Evolutionary conservation across 2,113 vertebrate species (phyloP).

Genomic region (Gulo gulo): DNA sequence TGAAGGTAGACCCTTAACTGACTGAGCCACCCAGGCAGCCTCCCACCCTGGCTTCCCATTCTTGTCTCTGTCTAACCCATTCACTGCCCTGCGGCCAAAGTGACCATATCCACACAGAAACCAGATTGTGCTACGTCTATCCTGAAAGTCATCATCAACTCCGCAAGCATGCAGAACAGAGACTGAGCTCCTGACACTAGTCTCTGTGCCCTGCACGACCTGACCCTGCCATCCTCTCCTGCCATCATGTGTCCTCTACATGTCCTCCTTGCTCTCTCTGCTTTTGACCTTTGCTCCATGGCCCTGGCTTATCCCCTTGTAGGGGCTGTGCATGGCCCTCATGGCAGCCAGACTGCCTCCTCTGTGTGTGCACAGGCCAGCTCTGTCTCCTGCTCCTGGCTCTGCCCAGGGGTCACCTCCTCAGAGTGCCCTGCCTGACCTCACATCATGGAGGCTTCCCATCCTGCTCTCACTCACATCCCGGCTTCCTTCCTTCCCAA

Average conservation of each 20-base stretch:
- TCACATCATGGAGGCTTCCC: not conserved
- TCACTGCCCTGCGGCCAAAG: not conserved
- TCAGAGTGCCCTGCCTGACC: not conserved
- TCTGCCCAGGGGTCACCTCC: not conserved
- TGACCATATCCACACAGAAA: not conserved
- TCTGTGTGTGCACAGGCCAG: not conserved
- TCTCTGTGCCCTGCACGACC: not conserved
- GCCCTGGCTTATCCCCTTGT: not conserved
- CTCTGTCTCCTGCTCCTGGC: not conserved
- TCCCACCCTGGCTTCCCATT: not conserved
- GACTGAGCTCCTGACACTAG: not conserved
- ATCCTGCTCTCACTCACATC: not conserved
- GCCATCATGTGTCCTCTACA: accelerated
- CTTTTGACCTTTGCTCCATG: not conserved
- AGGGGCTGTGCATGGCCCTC: not conserved
- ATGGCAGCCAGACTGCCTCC: not conserved
- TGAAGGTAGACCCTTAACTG: too few relatives aligned
- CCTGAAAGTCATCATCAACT: not conserved
- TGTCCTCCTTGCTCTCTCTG: not conserved
- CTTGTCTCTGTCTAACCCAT: not conserved
- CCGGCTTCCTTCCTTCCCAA: not conserved
- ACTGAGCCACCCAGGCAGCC: too few relatives aligned
- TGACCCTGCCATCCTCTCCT: not conserved
- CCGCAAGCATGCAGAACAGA: not conserved
- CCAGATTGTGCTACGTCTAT: not conserved